Evolutionary conservation across 2,888 invertebrate genomes (phyloP).

Genomic region (Adela reaumurella): DNA sequence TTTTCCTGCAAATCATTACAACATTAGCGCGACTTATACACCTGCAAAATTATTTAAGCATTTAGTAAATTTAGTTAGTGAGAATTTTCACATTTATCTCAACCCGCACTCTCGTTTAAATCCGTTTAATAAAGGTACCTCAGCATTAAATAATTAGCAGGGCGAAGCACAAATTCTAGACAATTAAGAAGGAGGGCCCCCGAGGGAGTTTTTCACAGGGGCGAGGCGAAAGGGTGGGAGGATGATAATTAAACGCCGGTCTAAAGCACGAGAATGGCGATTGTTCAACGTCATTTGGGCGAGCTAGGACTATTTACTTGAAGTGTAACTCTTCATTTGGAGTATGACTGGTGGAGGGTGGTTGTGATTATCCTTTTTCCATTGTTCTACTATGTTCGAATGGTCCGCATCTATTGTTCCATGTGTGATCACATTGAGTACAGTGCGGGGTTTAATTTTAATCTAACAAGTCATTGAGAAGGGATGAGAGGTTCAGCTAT

Average conservation of each 20-base stretch:
- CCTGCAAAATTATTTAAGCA: no score
- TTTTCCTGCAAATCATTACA: no score
- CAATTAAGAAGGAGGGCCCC: no score
- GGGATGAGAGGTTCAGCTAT: no score
- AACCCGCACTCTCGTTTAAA: neutral
- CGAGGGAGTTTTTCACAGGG: no score
- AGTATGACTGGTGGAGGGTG: neutral
- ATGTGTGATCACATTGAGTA: no score
- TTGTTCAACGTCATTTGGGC: neutral
- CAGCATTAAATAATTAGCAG: neutral
- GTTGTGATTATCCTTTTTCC: neutral
- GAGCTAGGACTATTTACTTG: neutral
- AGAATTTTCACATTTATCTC: neutral
- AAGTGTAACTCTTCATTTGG: neutral
- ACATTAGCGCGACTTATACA: no score
- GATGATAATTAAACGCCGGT: neutral
- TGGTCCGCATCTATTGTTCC: no score
- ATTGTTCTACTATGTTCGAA: no score
- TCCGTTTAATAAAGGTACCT: neutral
- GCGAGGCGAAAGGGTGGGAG: neutral
- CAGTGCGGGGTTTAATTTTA: no score
- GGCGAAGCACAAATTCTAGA: neutral
- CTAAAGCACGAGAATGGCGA: neutral
- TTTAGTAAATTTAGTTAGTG: no score
- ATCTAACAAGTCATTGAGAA: no score